Percentiles rank a stretch among this genome's conserved stretches.
Evolutionary conservation across 1,140 invertebrate genomes (phyloP).

Genomic region (Halictus rubicundus): DNA sequence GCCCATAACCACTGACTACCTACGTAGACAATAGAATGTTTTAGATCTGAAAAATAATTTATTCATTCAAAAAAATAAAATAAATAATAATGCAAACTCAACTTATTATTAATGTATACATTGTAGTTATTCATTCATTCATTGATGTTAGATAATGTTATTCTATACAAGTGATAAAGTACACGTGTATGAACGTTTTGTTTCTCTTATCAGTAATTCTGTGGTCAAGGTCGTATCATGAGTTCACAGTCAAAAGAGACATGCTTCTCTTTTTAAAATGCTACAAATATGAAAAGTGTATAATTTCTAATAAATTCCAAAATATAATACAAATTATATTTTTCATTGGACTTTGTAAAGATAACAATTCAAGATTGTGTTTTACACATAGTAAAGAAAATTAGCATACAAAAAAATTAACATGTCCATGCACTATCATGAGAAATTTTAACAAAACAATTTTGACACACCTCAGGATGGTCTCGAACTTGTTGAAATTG

Average conservation of each 20-base stretch:
- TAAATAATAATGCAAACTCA: background rate
- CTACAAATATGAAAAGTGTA: background rate
- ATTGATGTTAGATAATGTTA: background rate
- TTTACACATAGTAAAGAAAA: background rate
- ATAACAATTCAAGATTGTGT: background rate
- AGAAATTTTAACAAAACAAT: background rate
- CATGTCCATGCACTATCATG: background rate
- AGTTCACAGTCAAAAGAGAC: background rate
- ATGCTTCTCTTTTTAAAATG: background rate
- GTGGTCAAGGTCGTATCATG: conserved; percentile 9
- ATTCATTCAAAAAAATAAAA: background rate
- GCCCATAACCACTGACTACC: background rate
- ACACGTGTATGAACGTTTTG: background rate
- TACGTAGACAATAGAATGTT: background rate
- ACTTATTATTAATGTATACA: background rate
- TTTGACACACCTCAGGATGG: conserved; percentile 89
- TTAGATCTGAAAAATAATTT: background rate
- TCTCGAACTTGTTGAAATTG: conserved; percentile 93
- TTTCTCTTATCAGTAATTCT: background rate
- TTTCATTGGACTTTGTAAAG: background rate
- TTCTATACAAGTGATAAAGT: too few relatives aligned
- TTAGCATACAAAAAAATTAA: background rate
- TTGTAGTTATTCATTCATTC: background rate
- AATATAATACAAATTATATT: background rate
- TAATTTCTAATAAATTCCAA: background rate